Conservation (phyloP, 2,888 invertebrate species). For the Athetis lepigone region DNA sequence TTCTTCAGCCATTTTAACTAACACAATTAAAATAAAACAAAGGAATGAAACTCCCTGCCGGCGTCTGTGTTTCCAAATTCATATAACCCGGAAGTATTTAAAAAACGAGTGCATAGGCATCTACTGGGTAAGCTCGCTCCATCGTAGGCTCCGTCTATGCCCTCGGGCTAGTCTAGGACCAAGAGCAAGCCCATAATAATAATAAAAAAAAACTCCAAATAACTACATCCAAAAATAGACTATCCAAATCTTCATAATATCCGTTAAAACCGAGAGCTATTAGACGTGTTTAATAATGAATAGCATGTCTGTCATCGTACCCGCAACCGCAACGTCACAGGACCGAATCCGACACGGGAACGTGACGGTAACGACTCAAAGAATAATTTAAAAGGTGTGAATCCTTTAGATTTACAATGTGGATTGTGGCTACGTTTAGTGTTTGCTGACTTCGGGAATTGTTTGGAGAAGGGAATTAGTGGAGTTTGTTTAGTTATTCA, state of each 20-base stretch:
- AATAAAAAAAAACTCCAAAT: too few species aligned
- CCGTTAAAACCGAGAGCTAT: conserved; percentile 13
- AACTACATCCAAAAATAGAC: not conserved
- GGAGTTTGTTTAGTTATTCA: too few species aligned
- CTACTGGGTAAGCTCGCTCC: too few species aligned
- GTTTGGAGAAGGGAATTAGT: not conserved
- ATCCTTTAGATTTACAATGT: conserved; percentile 17
- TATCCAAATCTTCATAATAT: not conserved
- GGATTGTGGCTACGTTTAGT: conserved; percentile 4
- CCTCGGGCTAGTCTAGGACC: too few species aligned
- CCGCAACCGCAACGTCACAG: conserved; percentile 27
- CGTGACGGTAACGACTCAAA: conserved; percentile 1
- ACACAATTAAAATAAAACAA: too few species aligned
- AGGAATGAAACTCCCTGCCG: too few species aligned
- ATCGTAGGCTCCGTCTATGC: too few species aligned
- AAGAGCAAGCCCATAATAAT: too few species aligned
- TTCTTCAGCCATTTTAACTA: too few species aligned
- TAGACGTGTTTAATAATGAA: conserved; percentile 38
- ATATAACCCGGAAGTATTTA: too few species aligned
- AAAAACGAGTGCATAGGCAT: too few species aligned
- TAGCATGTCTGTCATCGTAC: conserved; percentile 10
- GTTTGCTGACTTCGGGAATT: not conserved
- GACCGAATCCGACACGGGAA: not conserved
- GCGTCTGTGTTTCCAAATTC: too few species aligned
- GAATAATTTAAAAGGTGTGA: conserved; percentile 24